These are phyloP conservation scores for Camponotus pennsylvanicus DNA, from an alignment of 1,140 invertebrate species.

Conservation along the genomic window DNA sequence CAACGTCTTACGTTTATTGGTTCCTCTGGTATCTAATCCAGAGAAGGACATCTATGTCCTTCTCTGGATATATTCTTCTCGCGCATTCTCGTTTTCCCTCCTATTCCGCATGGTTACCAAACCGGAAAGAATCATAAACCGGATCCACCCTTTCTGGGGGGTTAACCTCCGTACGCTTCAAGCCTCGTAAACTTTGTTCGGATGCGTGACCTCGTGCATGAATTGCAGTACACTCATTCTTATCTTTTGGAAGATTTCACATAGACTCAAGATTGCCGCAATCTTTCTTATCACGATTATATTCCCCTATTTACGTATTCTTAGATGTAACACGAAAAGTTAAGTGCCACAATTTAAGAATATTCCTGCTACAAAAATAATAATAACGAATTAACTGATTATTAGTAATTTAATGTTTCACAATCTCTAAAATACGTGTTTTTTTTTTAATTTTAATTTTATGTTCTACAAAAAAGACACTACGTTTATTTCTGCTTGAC, in stretches of 20 bases:
- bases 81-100: neutral
- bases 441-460: too few species aligned
- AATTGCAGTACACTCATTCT: neutral
- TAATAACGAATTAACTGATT: too few species aligned
- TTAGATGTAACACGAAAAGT: too few species aligned
- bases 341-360: too few species aligned
- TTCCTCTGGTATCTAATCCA: slow-evolving; percentile 64
- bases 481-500: too few species aligned
- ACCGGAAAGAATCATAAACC: slow-evolving; percentile 67
- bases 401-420: too few species aligned
- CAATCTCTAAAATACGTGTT: too few species aligned
- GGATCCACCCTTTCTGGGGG: slow-evolving; percentile 33
- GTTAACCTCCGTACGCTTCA: slow-evolving; percentile 61
- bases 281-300: slow-evolving; percentile 4
- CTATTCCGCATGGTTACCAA: slow-evolving; percentile 49
- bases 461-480: too few species aligned
- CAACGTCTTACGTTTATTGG: slow-evolving; percentile 64
- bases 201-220: slow-evolving; percentile 39
- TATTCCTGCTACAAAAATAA: too few species aligned
- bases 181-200: slow-evolving; percentile 65
- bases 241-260: slow-evolving; percentile 29
- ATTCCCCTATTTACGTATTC: neutral
- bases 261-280: neutral
- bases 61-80: slow-evolving; percentile 51
- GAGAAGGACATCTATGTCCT: too few species aligned